phyloP scores from a whole-genome alignment of 2,113 vertebrate genomes.

The Tragelaphus buxtoni region DNA sequence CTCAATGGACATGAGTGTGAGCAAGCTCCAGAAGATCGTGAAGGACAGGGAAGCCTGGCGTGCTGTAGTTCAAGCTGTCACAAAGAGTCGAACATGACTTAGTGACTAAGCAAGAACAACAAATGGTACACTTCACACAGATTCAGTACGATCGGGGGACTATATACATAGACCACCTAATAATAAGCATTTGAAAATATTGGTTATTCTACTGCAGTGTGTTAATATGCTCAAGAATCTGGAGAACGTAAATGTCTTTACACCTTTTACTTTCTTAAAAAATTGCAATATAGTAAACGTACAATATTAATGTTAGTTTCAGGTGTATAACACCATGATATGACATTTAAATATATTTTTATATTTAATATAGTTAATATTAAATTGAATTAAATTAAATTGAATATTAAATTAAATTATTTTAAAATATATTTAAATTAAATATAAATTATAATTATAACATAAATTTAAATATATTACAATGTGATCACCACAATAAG shows the following conservation, averaged over 20 bases:
- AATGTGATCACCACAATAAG: not conserved
- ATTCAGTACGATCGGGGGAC: not conserved
- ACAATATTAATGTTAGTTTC: not conserved
- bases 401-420: too few species aligned
- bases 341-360: not conserved
- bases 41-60: not conserved
- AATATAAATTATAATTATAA: too few species aligned
- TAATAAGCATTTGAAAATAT: not conserved
- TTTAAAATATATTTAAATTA: too few species aligned
- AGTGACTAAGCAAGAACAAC: not conserved
- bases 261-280: not conserved
- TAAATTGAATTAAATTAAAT: too few species aligned
- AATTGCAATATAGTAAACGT: not conserved
- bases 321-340: not conserved
- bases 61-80: not conserved
- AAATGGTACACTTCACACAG: not conserved
- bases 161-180: not conserved
- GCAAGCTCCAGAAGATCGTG: not conserved
- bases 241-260: not conserved
- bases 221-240: not conserved
- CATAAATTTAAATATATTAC: not conserved
- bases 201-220: not conserved
- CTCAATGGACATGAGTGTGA: not conserved
- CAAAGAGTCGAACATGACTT: not conserved
- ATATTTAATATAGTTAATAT: too few species aligned